Conservation (phyloP, 2,888 invertebrate species). For the Stenodema calcarata region DNA sequence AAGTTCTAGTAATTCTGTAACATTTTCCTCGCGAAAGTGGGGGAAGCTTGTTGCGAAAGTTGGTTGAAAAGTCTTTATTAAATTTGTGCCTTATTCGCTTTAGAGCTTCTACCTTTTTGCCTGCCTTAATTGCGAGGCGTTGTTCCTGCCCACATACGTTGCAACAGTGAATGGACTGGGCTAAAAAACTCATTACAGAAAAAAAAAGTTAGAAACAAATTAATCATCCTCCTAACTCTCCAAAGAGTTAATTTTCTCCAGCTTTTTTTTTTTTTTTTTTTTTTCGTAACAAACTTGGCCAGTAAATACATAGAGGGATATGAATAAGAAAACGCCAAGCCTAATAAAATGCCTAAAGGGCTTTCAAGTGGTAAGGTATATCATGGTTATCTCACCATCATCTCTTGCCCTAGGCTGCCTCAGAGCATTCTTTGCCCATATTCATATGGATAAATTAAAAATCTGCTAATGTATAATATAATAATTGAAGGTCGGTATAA, state of each 20-base stretch:
- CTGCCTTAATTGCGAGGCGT: constrained; percentile 1
- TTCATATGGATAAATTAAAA: too few relatives aligned
- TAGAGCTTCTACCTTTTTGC: background rate
- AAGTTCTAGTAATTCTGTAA: background rate
- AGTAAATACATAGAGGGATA: too few relatives aligned
- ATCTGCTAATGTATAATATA: too few relatives aligned
- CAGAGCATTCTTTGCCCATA: too few relatives aligned
- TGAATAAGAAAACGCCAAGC: too few relatives aligned
- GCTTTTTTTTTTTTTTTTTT: background rate
- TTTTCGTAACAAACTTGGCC: background rate
- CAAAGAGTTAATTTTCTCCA: background rate
- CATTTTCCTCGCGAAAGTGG: background rate
- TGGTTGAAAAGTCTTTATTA: constrained; percentile 19
- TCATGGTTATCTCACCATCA: too few relatives aligned
- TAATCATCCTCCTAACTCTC: background rate
- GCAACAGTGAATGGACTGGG: background rate
- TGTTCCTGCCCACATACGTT: background rate
- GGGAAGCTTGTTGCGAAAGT: background rate
- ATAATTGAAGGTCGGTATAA: too few relatives aligned
- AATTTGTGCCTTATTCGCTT: constrained; percentile 10
- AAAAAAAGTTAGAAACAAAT: constrained; percentile 4
- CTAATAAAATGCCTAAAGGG: too few relatives aligned
- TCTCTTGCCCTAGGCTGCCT: too few relatives aligned
- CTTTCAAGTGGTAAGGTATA: too few relatives aligned
- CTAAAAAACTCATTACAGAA: background rate